Conservation (phyloP, 1,140 invertebrate genomes). For the Hyposmocoma kahamanoa region DNA sequence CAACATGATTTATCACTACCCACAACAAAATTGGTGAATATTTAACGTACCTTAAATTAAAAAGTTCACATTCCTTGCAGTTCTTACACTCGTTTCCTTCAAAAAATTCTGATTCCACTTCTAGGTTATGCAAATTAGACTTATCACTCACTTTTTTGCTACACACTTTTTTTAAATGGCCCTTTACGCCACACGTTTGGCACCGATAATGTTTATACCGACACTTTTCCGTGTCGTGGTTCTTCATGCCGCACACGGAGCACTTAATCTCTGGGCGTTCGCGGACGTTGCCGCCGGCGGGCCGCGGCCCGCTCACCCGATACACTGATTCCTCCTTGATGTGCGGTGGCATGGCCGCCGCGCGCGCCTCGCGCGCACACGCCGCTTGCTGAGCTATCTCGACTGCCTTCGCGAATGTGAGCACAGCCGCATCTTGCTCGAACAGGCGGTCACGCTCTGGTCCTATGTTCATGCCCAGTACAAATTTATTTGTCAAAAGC, state of each 20-base stretch:
- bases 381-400: no score
- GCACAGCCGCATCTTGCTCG: no score
- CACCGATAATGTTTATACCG: not conserved
- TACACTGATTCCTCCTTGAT: not conserved
- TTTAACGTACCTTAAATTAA: conserved; percentile 1
- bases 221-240: not conserved
- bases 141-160: no score
- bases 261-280: not conserved
- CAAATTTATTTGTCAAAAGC: no score
- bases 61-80: conserved; percentile 2
- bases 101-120: not conserved
- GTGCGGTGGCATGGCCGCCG: no score
- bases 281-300: no score
- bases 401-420: no score
- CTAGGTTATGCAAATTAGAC: not conserved
- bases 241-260: not conserved
- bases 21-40: not conserved
- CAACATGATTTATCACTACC: not conserved
- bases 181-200: not conserved
- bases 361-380: no score
- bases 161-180: not conserved
- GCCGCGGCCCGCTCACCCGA: not conserved
- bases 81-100: not conserved
- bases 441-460: no score
- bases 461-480: no score